These are phyloP conservation scores for Ophthalmotilapia sp. DNA, from an alignment of 2,113 vertebrate genomes.

Conservation along the genomic window DNA sequence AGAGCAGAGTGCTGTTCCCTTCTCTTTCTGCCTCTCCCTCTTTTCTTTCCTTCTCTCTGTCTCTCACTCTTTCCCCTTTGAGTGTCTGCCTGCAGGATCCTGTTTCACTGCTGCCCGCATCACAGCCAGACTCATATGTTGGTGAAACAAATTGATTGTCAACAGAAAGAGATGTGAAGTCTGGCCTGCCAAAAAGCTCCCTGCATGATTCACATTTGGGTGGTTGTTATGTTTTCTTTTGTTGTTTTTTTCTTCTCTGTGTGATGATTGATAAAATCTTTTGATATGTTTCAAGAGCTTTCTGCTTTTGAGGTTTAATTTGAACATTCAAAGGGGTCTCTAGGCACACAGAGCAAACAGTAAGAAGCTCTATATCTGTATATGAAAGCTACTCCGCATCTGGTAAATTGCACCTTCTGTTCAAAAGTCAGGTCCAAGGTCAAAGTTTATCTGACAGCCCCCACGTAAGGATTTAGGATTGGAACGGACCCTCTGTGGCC, in stretches of 20 bases:
- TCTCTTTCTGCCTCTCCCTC: background rate
- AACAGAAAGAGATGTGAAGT: constrained; percentile 45
- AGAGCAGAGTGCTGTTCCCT: background rate
- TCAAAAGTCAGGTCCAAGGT: constrained; percentile 6
- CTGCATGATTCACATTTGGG: background rate
- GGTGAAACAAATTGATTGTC: constrained; percentile 54
- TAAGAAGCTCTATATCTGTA: background rate
- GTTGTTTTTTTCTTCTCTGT: background rate
- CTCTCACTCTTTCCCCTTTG: constrained; percentile 21
- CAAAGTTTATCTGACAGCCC: constrained; percentile 47
- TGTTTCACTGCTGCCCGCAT: constrained; percentile 57
- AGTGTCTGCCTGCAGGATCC: constrained; percentile 44
- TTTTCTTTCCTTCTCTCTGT: background rate
- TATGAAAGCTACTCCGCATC: background rate
- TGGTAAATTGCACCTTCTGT: background rate
- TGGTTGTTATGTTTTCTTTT: background rate
- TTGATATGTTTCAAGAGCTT: background rate
- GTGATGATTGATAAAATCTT: constrained; percentile 15
- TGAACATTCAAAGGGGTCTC: background rate
- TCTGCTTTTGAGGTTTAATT: constrained; percentile 4
- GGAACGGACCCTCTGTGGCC: constrained; percentile 32
- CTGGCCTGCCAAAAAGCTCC: constrained; percentile 17
- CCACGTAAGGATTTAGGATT: constrained; percentile 47
- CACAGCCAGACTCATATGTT: constrained; percentile 40
- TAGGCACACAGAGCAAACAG: background rate